phyloP scores from a whole-genome alignment of 2,113 vertebrate species.

The Acrocephalus kingi region DNA sequence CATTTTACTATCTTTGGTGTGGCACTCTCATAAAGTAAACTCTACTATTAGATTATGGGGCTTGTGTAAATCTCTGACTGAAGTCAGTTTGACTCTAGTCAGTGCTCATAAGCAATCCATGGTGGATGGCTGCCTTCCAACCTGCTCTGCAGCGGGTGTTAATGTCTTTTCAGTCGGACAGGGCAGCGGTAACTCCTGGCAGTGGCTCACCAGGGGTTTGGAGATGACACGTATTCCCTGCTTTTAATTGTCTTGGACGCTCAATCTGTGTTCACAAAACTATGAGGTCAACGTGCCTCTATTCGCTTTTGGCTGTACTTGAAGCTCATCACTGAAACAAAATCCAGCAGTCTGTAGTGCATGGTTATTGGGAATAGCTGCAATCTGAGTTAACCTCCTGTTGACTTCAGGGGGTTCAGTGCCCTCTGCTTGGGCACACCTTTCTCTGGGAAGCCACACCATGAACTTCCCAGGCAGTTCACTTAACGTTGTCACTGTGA shows the following conservation, averaged over 20 bases:
- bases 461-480: not conserved
- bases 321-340: constrained; percentile 47
- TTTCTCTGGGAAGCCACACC: not conserved
- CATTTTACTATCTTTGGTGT: constrained; percentile 69
- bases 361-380: not conserved
- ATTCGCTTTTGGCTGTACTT: constrained; percentile 34
- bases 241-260: constrained; percentile 54
- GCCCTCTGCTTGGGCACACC: fast-evolving
- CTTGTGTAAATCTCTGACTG: constrained; percentile 60
- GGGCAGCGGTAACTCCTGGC: not conserved
- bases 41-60: constrained; percentile 39
- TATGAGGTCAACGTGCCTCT: constrained; percentile 62
- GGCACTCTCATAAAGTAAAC: constrained; percentile 61
- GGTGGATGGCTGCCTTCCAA: constrained; percentile 44
- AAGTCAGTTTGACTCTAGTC: constrained; percentile 46
- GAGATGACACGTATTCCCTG: constrained; percentile 16
- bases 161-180: not conserved
- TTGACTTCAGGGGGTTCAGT: not conserved
- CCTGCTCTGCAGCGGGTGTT: not conserved
- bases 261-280: not conserved
- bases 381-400: constrained; percentile 22
- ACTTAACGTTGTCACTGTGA: fast-evolving
- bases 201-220: not conserved
- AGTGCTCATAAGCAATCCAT: constrained; percentile 31
- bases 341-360: not conserved